Evolutionary conservation across 2,888 invertebrate species (phyloP), one percentile per base, ranked within the genome.

Genomic region (Tachina lurida): DNA sequence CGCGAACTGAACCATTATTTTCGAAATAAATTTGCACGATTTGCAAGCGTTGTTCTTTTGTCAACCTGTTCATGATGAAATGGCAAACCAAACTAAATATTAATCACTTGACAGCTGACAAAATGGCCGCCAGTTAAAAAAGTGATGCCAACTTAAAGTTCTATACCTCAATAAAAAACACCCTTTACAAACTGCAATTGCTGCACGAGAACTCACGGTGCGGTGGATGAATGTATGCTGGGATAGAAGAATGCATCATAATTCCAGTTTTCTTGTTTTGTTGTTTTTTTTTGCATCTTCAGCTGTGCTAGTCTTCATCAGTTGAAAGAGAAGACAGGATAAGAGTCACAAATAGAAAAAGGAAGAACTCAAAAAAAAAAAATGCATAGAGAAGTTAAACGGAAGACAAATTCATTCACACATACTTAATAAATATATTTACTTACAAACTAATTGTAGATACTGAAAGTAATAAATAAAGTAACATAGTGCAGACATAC

Each of bases 211-310:
- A 76, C 45, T 39, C 10, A 58, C 54, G 68, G 78, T 68, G 74
- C 78, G 54, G 43, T 62, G 60, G 56, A n/a, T 63, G 58, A 17
- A 19, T 82, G 60, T 17, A 47, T 70, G 17, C 39, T 39, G 60
- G 54, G 58, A 68, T 79, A 67, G 68, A 49, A 71, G 67, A 54
- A 76, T 76, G 75, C 83, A 75, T 75, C 79, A 83, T 86, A 83
- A 83, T 83, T 86, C 86, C 86, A 86, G 83, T 86, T 83, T 85
- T 85, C 39, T 63, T 75, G 70, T 78, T 31, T 5, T 31, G n/a
- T n/a, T n/a, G n/a, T 31, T 31, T 31, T 31, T 31, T 31, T 31
- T 77, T 82, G 49, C 56, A 75, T 74, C 47, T 65, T 45, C 60
- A 76, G 58, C 12, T 65, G 73, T 76, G 78, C 70, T 75, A 68